Base-by-base conservation (phyloP, 2,113 vertebrate genomes). In the Poicephalus gulielmi region DNA sequence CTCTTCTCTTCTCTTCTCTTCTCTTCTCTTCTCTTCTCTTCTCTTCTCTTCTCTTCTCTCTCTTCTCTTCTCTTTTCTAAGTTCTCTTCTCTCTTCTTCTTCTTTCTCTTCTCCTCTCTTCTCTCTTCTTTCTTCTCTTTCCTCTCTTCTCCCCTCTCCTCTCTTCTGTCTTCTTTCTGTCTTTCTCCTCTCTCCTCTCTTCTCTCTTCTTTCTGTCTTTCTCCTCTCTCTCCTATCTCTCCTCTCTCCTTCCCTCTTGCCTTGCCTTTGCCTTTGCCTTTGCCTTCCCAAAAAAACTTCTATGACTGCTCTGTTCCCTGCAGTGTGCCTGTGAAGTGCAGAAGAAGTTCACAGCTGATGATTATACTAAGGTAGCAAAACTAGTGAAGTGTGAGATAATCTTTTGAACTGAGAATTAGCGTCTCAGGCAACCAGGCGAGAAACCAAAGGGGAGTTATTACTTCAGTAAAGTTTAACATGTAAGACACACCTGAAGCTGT, bases 391-490 rank as follows among this genome's bases (percentile, higher is more conserved):
- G 96, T 97, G 96, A 98, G 96, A 97, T 96, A 95, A 97, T 98
- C 97, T 98, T 97, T 64, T 25, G 96, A 97, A 83, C 88, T 94
- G 96, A 97, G 97, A 98, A 98, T 98, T 97, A 97, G 88, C 91
- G 82, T 98, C 91, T 98, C 44, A 19, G 86, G 88, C 95, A 98
- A 93, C 92, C 95, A 94, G 95, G 94, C 4, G 7, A 96, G 94
- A 97, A 97, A 96, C 87, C 92, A 92, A 97, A 95, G 83, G 88
- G 90, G 95, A 97, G 85, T 96, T 94, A 96, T 95, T 97, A 83
- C 89, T 97, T 93, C 92, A 94, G 94, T 77, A 39, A 95, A 92
- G 77, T 97, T 98, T 95, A 97, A 96, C 70, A 80, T 91, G 75
- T 91, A 90, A 95, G 93, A 79, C 35, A 80, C 69, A 97, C 85